A percentile compares a stretch with the other conserved stretches of the same genome.
Conservation (phyloP, 2,797 vertebrate genomes). For the Peromyscus attwateri region DNA sequence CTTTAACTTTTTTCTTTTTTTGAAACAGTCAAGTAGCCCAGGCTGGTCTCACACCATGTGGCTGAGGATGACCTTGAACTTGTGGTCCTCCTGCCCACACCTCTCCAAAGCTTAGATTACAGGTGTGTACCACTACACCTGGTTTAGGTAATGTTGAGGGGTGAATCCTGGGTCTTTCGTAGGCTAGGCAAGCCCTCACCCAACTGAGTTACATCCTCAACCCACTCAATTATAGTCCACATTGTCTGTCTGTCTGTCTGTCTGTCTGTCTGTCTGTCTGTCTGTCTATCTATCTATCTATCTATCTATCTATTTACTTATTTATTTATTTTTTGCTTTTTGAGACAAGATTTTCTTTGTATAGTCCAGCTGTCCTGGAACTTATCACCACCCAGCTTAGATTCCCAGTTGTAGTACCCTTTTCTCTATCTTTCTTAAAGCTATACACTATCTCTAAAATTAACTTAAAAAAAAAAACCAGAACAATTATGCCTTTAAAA, state of each 20-base stretch:
- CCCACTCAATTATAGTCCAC: not conserved
- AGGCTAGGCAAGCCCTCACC: not conserved
- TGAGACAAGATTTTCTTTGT: not conserved
- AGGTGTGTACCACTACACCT: not conserved
- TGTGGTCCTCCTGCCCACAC: not conserved
- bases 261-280: too few relatives aligned
- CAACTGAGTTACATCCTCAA: not conserved
- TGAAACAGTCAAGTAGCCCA: not conserved
- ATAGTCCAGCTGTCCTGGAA: not conserved
- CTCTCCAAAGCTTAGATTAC: not conserved
- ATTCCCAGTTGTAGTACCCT: not conserved
- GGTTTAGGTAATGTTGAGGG: not conserved
- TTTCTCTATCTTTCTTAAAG: conserved; percentile 7
- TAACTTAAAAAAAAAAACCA: not conserved
- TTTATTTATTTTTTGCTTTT: not conserved
- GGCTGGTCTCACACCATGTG: not conserved
- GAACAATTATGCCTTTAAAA: not conserved
- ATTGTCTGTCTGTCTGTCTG: not conserved
- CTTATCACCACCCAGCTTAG: not conserved
- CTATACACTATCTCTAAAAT: not conserved
- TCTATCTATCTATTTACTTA: too few relatives aligned
- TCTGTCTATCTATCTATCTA: too few relatives aligned
- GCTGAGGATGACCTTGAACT: not conserved
- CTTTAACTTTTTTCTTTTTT: not conserved
- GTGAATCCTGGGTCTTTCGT: not conserved